Evolutionary conservation across 2,888 invertebrate genomes (phyloP).

Genomic region (Eugnorisma glareosa): DNA sequence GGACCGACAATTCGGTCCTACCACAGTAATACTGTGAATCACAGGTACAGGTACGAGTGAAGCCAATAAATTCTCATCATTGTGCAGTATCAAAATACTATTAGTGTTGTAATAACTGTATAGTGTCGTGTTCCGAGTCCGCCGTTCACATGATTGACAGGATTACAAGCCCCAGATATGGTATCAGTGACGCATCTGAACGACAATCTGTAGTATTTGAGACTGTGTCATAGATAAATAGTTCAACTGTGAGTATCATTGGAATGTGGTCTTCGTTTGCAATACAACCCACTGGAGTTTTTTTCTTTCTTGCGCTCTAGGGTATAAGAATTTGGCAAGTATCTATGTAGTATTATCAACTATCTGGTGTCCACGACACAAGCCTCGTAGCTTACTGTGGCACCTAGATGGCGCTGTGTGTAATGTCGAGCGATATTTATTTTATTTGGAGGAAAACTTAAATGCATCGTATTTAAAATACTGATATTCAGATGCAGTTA

Average conservation of each 20-base stretch:
- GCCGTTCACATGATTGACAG: slow-evolving; percentile 53
- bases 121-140: slow-evolving; percentile 14
- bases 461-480: not conserved
- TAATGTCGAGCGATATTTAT: no score
- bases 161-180: slow-evolving; percentile 55
- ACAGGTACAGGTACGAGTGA: not conserved
- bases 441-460: no score
- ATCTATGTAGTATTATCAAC: no score
- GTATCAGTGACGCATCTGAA: slow-evolving; percentile 54
- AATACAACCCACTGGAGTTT: not conserved
- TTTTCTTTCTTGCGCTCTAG: not conserved
- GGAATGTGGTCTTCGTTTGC: slow-evolving; percentile 21
- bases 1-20: not conserved
- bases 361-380: no score
- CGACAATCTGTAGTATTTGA: slow-evolving; percentile 37
- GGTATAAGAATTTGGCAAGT: not conserved
- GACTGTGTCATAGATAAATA: slow-evolving; percentile 38
- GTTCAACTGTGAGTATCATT: slow-evolving; percentile 11
- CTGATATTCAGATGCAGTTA: not conserved
- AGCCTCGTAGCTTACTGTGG: no score
- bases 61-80: not conserved
- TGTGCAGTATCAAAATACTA: slow-evolving; percentile 15
- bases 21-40: not conserved
- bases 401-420: no score
- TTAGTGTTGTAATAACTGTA: not conserved